Evolutionary conservation across 2,797 vertebrate genomes (phyloP), one percentile per base, ranked within the genome.

Genomic region (Macropodus opercularis): DNA sequence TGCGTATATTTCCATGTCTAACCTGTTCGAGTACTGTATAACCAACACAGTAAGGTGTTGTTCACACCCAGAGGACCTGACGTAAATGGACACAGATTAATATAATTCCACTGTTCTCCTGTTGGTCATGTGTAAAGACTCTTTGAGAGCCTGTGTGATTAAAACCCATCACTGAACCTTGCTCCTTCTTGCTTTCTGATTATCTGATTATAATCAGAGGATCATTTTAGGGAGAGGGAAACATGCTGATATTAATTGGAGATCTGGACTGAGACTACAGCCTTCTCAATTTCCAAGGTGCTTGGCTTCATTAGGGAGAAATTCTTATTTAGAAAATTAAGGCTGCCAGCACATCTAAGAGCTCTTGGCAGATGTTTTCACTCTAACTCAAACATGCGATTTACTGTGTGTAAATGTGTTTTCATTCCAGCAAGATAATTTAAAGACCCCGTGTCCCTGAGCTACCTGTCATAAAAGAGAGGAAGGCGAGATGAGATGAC

Each of bases 91-190:
- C 41, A 62, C 59, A 41, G 57, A 68, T 72, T 61, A 3, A 59
- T 75, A 22, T 69, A 69, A 85, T 81, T 75, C 61, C 63, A 43
- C 60, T 72, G 57, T 77, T 75, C 31, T 79, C 39, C 55, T 71
- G 58, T 70, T 77, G 72, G 31, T 75, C 44, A 35, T 51, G 46
- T 75, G 35, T 80, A 65, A 79, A 70, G 52, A 69, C 53, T 72
- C 60, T 79, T 71, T 71, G 52, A 79, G 60, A 68, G 63, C 69
- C 63, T 64, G 52, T 60, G 51, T 79, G 75, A 87, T 87, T 89
- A 89, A 91, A 89, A 84, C 51, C 67, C 49, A 35, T 84, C 50
- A 56, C 61, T 52, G 41, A 84, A 59, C 51, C 57, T 58, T 1
- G 3, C 65, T 51, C 72, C 60, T 29, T 75, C 74, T 65, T 46